Percentiles rank a stretch among this genome's conserved stretches.
These are phyloP conservation scores for Gambelia wislizenii DNA, from an alignment of 2,797 vertebrate genomes.

Conservation along the genomic window DNA sequence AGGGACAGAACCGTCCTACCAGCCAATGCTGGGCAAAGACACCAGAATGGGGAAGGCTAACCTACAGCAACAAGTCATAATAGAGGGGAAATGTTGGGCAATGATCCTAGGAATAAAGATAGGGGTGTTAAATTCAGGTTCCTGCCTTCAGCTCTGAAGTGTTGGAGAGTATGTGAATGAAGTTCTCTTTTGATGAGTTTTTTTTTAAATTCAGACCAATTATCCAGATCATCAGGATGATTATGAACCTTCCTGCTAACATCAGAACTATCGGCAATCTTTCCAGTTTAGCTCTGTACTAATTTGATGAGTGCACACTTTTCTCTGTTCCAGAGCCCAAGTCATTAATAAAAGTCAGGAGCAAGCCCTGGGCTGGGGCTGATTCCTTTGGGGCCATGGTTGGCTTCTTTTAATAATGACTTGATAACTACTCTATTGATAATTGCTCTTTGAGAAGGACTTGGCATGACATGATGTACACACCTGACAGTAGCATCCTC, in stretches of 20 bases:
- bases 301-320: background rate
- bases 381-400: background rate
- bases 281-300: background rate
- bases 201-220: background rate
- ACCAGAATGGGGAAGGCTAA: background rate
- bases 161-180: background rate
- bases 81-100: background rate
- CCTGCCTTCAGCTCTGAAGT: background rate
- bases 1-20: too few relatives aligned
- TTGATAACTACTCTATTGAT: constrained; percentile 14
- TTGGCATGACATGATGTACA: background rate
- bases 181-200: background rate
- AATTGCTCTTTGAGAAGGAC: background rate
- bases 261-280: background rate
- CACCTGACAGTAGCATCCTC: background rate
- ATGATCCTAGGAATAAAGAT: background rate
- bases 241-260: constrained; percentile 7
- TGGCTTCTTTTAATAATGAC: constrained; percentile 9
- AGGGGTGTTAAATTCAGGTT: background rate
- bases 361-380: background rate
- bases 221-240: background rate
- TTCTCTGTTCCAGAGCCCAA: background rate
- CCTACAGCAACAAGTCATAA: background rate
- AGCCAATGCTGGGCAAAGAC: too few relatives aligned
- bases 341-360: constrained; percentile 12